Evolutionary conservation across 2,113 vertebrate genomes (phyloP).

Genomic region (Rhynchomys soricoides): DNA sequence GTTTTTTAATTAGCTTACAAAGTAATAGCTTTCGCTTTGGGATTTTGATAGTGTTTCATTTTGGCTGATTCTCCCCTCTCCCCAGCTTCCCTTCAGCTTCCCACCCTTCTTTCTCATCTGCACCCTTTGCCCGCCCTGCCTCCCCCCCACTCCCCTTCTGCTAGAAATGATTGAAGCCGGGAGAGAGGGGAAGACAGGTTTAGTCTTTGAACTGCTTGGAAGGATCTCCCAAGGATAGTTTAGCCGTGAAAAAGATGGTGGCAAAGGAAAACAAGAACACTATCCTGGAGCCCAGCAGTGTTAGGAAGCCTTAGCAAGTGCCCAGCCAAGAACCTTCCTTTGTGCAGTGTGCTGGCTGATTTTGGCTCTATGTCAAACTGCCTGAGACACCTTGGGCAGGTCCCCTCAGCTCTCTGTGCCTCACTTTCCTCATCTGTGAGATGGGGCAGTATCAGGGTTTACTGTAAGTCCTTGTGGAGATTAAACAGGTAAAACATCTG

Average conservation of each 20-base stretch:
- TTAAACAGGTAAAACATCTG: not conserved
- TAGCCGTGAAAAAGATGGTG: not conserved
- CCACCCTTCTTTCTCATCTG: not conserved
- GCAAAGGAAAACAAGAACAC: not conserved
- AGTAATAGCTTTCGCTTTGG: not conserved
- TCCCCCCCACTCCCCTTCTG: not conserved
- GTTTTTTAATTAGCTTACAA: not conserved
- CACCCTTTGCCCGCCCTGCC: not conserved
- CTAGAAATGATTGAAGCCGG: not conserved
- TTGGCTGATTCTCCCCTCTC: not conserved
- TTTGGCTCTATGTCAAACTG: not conserved
- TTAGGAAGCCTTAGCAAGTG: not conserved
- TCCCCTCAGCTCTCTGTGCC: not conserved
- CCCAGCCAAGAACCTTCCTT: not conserved
- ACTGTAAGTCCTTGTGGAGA: not conserved
- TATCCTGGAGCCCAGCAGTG: too few relatives aligned
- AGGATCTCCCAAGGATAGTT: not conserved
- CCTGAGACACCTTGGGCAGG: not conserved
- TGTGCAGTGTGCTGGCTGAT: not conserved
- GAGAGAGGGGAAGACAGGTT: not conserved
- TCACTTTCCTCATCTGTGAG: not conserved
- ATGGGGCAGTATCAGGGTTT: not conserved
- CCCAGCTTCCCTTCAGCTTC: not conserved
- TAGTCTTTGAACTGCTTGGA: not conserved
- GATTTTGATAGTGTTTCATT: not conserved